phyloP scores from a whole-genome alignment of 2,797 vertebrate species.

The Clarias platycephalus region DNA sequence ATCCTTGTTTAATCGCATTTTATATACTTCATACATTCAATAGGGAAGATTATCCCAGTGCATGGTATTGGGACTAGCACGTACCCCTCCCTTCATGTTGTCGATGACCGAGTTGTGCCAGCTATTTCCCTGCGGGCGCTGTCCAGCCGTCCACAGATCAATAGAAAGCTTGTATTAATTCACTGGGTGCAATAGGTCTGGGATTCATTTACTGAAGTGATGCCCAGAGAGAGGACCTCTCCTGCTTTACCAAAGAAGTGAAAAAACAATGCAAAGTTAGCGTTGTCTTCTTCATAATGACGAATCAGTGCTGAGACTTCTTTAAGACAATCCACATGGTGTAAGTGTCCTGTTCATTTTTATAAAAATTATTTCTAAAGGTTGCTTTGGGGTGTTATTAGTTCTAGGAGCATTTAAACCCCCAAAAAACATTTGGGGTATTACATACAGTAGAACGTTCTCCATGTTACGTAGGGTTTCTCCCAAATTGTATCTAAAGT shows the following conservation, averaged over 20 bases:
- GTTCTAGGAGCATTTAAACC: not conserved
- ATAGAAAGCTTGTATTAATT: conserved; percentile 69
- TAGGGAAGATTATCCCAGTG: conserved; percentile 50
- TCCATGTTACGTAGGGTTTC: not conserved
- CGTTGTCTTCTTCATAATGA: not conserved
- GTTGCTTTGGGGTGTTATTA: not conserved
- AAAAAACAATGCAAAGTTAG: not conserved
- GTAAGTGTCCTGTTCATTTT: conserved; percentile 56
- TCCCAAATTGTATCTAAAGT: not conserved
- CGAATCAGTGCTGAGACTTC: conserved; percentile 26
- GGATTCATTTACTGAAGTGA: conserved; percentile 56
- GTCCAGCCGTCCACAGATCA: conserved; percentile 72
- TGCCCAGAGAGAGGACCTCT: conserved; percentile 34
- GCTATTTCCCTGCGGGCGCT: conserved; percentile 68
- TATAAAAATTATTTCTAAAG: not conserved
- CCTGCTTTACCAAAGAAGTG: conserved; percentile 16
- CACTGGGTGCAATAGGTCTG: conserved; percentile 57
- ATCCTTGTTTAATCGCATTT: not conserved
- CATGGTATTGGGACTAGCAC: conserved; percentile 60
- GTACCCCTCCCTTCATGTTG: conserved; percentile 65
- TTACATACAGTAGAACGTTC: too few relatives aligned
- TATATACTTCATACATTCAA: conserved; percentile 30
- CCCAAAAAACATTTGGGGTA: not conserved
- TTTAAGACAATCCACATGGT: conserved; percentile 35
- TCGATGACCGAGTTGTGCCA: conserved; percentile 73